Conservation (phyloP, 2,113 vertebrate species). For the Trematomus loennbergii region DNA sequence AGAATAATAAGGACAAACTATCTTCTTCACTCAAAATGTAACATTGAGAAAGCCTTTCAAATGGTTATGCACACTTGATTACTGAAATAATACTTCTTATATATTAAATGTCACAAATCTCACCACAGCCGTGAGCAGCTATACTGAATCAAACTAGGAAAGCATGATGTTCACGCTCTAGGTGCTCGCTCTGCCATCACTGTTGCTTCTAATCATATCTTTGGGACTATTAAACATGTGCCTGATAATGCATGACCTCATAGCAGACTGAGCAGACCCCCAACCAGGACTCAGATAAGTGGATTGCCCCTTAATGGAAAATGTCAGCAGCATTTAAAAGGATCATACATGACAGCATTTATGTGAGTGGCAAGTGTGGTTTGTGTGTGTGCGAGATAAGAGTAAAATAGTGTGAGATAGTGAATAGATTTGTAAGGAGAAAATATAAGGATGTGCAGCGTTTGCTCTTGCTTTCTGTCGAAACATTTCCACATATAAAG, state of each 20-base stretch:
- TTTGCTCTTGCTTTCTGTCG: neutral
- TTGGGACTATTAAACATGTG: constrained; percentile 46
- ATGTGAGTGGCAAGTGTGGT: neutral
- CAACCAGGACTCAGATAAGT: constrained; percentile 65
- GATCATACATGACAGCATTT: constrained; percentile 21
- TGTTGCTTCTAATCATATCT: constrained; percentile 53
- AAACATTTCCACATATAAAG: neutral
- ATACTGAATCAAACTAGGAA: neutral
- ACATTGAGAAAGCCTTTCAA: too few species aligned
- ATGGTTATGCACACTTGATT: neutral
- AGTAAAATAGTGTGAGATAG: neutral
- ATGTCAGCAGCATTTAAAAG: constrained; percentile 51
- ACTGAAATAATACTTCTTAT: neutral
- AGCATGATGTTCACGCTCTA: neutral
- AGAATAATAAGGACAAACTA: neutral
- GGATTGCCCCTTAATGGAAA: constrained; percentile 65
- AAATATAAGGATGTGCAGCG: neutral
- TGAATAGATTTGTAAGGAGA: neutral
- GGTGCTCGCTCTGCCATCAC: neutral
- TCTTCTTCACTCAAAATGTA: neutral
- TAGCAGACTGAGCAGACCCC: constrained; percentile 55
- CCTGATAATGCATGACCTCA: constrained; percentile 64
- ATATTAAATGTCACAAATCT: neutral
- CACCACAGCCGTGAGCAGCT: neutral
- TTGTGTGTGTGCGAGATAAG: neutral